Percentiles rank a stretch among this genome's conserved stretches.
phyloP scores from a whole-genome alignment of 2,113 vertebrate genomes.

The Scophthalmus maximus region DNA sequence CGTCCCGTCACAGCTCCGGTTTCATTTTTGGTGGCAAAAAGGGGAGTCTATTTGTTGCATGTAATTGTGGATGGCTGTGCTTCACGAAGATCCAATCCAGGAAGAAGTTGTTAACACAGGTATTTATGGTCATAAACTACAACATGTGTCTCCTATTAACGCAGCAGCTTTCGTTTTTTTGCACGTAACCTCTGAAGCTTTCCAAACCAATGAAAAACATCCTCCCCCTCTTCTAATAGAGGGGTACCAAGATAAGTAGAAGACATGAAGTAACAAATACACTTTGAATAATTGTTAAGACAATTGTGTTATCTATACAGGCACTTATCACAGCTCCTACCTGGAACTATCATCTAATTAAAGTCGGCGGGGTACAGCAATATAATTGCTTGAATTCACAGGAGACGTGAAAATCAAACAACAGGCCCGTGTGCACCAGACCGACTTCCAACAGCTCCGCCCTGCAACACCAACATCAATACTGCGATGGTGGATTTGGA shows the following conservation, averaged over 20 bases:
- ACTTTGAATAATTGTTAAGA: background rate
- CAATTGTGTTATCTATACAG: background rate
- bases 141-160: conserved; percentile 24
- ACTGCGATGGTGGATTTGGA: conserved; percentile 3
- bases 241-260: background rate
- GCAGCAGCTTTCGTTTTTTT: conserved; percentile 6
- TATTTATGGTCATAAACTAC: conserved; percentile 27
- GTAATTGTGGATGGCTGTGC: conserved; percentile 32
- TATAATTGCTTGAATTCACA: conserved; percentile 23
- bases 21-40: conserved; percentile 27
- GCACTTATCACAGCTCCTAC: conserved; percentile 16
- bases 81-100: conserved; percentile 18
- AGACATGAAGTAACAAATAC: background rate
- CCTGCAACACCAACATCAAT: conserved; percentile 21
- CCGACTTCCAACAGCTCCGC: conserved; percentile 6
- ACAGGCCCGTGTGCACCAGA: conserved; percentile 8
- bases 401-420: conserved; percentile 47
- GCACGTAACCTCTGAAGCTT: background rate
- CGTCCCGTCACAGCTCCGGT: conserved; percentile 18
- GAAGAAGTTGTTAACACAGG: conserved; percentile 13
- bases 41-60: conserved; percentile 31
- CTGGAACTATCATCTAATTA: conserved; percentile 20
- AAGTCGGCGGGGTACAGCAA: conserved; percentile 11
- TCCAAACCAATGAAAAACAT: background rate
- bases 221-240: background rate